Base-by-base conservation (phyloP, 2,888 invertebrate genomes). In the Allolobophora icterica region DNA sequence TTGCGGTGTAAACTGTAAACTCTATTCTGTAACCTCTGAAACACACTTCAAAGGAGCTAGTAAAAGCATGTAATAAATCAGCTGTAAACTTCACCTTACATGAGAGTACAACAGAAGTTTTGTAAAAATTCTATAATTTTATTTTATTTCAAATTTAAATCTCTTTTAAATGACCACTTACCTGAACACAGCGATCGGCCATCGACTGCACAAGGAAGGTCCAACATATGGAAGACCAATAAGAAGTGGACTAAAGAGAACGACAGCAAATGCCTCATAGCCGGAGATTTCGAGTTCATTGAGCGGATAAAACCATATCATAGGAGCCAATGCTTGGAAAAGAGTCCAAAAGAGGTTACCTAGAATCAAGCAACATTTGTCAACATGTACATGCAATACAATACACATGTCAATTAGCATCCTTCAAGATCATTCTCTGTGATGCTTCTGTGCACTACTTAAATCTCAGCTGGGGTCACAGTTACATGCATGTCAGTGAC, bases 281-380 rank as follows among this genome's bases (percentile, higher is more conserved):
- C 95, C 95, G 6, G 95, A 94, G 45, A 95, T 94, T 90, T 95
- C 95, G 71, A 95, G 93, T 92, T 95, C 95, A 93, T 95, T 95
- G 30, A 95, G 93, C 19, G 95, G 95, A 92, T 95, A 95, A 92
- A 95, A 95, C 95, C 95, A 95, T 84, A 95, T 95, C 95, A 95
- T 95, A 0, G 95, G 95, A 15, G 94, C 94, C 58, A 95, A 92
- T 1, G 94, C 95, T 92, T 95, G 95, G 92, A 95, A 95, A 58
- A 95, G 92, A 87, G 94, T 94, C 95, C 95, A 95, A 91, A 95
- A 95, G 21, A 94, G 93, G 92, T 94, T 95, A 33, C 95, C 95
- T 95, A 93, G 83, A 94, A 93, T n/a, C 84, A 84, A 84, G 13
- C 84, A 84, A 84, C 34, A 84, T n/a, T 84, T 84, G 35, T 87